Base-by-base conservation (phyloP, 92 coral and sea anemone species). In the Plumapathes pennacea region DNA sequence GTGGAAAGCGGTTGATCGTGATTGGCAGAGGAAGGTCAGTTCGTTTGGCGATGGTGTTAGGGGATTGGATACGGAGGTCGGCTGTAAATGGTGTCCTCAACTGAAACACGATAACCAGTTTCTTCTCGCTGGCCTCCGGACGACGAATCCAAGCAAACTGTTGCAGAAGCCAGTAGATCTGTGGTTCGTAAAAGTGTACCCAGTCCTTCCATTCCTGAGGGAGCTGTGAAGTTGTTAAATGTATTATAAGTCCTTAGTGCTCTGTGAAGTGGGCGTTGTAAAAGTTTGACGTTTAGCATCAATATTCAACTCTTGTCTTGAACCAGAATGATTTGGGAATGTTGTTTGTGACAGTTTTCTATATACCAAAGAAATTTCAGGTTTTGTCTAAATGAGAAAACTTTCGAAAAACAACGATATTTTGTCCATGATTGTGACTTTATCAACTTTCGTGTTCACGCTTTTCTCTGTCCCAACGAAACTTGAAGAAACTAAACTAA, bases 1-100 rank as follows among this genome's bases (percentile, higher is more conserved):
- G 48, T 6, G 79, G 90, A 7, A 83, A 38, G 23, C 54, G 56
- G 9, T 57, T 56, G 1, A 80, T 43, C 8, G 50, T 43, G 17
- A 74, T 4, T 3, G 84, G 84, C 5, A 88, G 81, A n/a, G 43
- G 28, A 13, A 83, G 43, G 20, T 55, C 63, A 6, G 77, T 88
- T 40, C 90, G 60, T 47, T 60, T 69, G 18, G 56, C 72, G 13
- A 10, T 34, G 11, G 65, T 66, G 15, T 57, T 25, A 1, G 90
- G 86, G 2, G 77, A 45, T 13, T 50, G 38, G 28, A 75, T 62
- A 10, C 4, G 13, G 27, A 83, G 14, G 15, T 48, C 50, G 24
- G 87, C 80, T 12, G 76, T 50, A 39, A 69, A 31, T 19, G 70
- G 74, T 46, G 89, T 43, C 28, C 41, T 42, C 4, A 88, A 69